A percentile compares a stretch with the other conserved stretches of the same genome.
phyloP scores from a whole-genome alignment of 2,113 vertebrate genomes.

The Salvelinus namaycush region DNA sequence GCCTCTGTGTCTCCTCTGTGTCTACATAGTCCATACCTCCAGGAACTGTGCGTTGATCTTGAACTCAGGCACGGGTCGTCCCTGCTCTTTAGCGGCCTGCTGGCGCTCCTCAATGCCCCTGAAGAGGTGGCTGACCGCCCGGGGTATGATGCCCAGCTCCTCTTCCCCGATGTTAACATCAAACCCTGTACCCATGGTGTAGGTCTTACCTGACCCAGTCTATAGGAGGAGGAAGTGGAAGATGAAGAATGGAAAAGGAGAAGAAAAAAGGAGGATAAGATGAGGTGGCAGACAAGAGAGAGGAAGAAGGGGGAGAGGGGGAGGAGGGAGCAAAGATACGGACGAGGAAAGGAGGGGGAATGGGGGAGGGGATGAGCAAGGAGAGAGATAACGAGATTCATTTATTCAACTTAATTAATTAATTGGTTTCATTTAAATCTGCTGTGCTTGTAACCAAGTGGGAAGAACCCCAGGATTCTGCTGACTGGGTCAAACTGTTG shows the following conservation, averaged over 20 bases:
- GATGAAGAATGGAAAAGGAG: too few species aligned
- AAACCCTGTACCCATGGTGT: slow-evolving; percentile 98
- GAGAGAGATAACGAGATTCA: background rate
- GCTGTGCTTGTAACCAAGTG: too few species aligned
- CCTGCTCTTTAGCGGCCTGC: slow-evolving; percentile 81
- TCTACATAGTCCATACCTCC: slow-evolving; percentile 75
- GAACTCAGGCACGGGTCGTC: slow-evolving; percentile 89
- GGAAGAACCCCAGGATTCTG: too few species aligned
- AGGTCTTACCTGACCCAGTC: slow-evolving; percentile 98
- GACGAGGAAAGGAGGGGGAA: background rate
- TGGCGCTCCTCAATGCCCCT: slow-evolving; percentile 87
- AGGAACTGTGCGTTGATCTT: slow-evolving; percentile 97
- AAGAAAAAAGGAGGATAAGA: too few species aligned
- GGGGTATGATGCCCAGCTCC: slow-evolving; percentile 93
- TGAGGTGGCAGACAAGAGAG: background rate
- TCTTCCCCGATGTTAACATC: slow-evolving; percentile 88
- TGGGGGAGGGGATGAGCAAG: background rate
- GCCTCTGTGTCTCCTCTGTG: too few species aligned
- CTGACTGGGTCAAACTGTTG: too few species aligned
- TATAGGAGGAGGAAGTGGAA: slow-evolving; percentile 51
- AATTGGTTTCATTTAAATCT: too few species aligned
- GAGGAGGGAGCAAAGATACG: too few species aligned
- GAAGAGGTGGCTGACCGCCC: slow-evolving; percentile 91
- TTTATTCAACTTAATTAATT: background rate
- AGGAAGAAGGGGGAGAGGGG: too few species aligned